These are phyloP conservation scores for Ataeniobius toweri DNA, from an alignment of 2,797 vertebrate species.

Conservation along the genomic window DNA sequence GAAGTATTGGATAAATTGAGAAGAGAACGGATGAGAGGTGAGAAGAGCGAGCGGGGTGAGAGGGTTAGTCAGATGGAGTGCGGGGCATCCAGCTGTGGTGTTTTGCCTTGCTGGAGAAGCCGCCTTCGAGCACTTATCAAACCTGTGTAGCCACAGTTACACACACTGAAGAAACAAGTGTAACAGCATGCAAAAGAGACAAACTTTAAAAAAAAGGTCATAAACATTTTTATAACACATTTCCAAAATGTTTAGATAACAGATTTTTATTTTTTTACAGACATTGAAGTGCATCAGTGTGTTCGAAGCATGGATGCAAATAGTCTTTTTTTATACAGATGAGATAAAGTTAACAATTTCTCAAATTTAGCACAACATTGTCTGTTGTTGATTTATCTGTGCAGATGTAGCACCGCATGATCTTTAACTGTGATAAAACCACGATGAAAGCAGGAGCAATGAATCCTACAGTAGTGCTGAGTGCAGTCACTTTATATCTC, in stretches of 20 bases:
- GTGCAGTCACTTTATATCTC: background rate
- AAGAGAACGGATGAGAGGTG: constrained; percentile 64
- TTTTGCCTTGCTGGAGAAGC: constrained; percentile 63
- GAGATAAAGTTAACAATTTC: background rate
- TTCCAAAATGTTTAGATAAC: constrained; percentile 36
- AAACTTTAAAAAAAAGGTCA: constrained; percentile 14
- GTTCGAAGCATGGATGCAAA: background rate
- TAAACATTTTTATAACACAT: constrained; percentile 20
- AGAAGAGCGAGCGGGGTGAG: constrained; percentile 50
- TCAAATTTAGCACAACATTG: background rate
- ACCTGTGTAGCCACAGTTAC: constrained; percentile 74
- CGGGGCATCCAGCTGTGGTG: constrained; percentile 73
- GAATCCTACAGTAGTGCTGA: background rate
- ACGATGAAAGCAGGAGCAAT: background rate
- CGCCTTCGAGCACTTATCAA: constrained; percentile 65
- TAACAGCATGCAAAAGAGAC: background rate
- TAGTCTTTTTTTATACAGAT: background rate
- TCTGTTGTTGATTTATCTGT: background rate
- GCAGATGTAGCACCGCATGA: background rate
- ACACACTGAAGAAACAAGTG: constrained; percentile 22
- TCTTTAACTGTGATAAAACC: constrained; percentile 3
- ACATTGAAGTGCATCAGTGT: constrained; percentile 19
- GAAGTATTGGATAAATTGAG: constrained; percentile 54
- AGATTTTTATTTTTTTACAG: constrained; percentile 8
- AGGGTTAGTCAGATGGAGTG: constrained; percentile 68